Percentiles rank a stretch among this genome's conserved stretches.
Evolutionary conservation across 2,888 invertebrate genomes (phyloP).

Genomic region (Nymphalis c-album): DNA sequence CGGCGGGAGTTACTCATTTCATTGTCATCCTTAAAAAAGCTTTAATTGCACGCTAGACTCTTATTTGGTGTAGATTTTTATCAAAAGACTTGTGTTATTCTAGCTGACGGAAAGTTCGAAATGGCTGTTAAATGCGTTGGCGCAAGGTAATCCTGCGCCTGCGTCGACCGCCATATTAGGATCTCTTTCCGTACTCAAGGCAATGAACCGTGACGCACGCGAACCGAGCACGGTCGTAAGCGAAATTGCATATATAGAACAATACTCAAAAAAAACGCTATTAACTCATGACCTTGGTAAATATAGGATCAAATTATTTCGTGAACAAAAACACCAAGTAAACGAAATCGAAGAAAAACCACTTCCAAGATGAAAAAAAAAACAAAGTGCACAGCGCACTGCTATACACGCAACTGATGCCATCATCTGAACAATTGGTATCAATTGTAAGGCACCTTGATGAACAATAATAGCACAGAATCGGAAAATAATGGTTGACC

Average conservation of each 20-base stretch:
- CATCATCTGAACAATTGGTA: conserved; percentile 41
- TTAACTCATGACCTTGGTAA: conserved; percentile 16
- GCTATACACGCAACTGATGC: conserved; percentile 40
- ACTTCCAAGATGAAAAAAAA: conserved; percentile 7
- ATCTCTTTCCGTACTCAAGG: conserved; percentile 76
- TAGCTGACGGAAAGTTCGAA: conserved; percentile 61
- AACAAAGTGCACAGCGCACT: conserved; percentile 27
- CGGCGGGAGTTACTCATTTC: conserved; percentile 23
- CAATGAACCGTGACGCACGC: conserved; percentile 77
- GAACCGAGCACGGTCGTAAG: conserved; percentile 47
- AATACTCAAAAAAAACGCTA: conserved; percentile 39
- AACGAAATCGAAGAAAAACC: conserved; percentile 3
- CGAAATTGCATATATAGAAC: conserved; percentile 40
- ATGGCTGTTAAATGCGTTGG: conserved; percentile 68
- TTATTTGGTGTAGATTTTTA: conserved; percentile 35
- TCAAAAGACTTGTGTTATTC: conserved; percentile 55
- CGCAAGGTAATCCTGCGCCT: conserved; percentile 72
- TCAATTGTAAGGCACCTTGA: conserved; percentile 53
- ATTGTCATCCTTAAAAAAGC: conserved; percentile 29
- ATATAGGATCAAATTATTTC: conserved; percentile 11
- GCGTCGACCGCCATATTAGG: conserved; percentile 73
- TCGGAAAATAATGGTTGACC: conserved; percentile 63
- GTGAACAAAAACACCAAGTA: conserved; percentile 3
- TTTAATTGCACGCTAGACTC: conserved; percentile 15
- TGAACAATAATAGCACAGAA: conserved; percentile 55